These are phyloP conservation scores for Brachionus rotundiformis DNA, from an alignment of 1,140 invertebrate species.

Conservation along the genomic window DNA sequence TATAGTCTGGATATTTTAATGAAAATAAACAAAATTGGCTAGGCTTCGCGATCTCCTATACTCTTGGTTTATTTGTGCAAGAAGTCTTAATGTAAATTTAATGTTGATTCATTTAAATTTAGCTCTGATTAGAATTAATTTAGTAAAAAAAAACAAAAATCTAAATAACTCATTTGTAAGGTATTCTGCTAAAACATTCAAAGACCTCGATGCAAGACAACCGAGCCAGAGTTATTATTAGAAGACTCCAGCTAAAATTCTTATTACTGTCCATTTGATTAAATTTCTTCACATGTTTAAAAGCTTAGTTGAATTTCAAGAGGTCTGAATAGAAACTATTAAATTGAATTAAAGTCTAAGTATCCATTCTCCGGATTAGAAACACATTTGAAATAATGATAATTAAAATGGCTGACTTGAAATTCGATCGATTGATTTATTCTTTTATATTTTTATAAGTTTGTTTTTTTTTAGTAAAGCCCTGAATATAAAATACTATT, in stretches of 20 bases:
- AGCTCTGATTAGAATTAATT: background rate
- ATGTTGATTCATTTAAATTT: slow-evolving; percentile 12
- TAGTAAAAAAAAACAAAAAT: background rate
- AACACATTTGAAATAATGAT: slow-evolving; percentile 15
- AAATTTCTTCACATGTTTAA: background rate
- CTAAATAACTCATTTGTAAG: background rate
- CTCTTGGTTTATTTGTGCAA: background rate
- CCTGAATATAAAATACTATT: background rate
- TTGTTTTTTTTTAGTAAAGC: background rate
- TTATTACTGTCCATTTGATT: slow-evolving; percentile 2
- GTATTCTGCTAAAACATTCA: slow-evolving; percentile 7
- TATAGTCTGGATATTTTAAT: background rate
- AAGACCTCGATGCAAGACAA: background rate
- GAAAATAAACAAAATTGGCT: slow-evolving; percentile 12
- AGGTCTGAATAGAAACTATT: slow-evolving; percentile 8
- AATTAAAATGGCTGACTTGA: background rate
- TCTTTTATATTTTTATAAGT: background rate
- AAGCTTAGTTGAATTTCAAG: background rate
- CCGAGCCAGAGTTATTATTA: background rate
- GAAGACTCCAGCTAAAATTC: background rate
- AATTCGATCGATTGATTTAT: slow-evolving; percentile 9
- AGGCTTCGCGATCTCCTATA: background rate
- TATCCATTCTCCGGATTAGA: background rate
- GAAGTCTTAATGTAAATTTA: background rate
- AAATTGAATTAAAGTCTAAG: background rate